These are phyloP conservation scores for Morbakka virulenta DNA, from an alignment of 30 jellyfish, hydroid and myxozoan genomes.

Conservation along the genomic window DNA sequence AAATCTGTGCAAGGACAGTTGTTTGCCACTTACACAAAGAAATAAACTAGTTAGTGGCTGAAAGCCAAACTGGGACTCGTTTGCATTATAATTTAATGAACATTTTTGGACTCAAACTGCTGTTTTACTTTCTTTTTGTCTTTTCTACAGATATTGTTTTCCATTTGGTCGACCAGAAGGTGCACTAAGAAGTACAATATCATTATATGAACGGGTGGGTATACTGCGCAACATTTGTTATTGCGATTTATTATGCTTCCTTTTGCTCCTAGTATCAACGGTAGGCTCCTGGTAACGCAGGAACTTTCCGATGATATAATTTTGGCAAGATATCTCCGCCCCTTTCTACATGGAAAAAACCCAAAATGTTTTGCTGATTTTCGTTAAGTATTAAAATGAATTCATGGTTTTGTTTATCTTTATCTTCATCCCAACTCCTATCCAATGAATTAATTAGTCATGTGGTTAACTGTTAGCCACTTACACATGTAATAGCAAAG, in stretches of 20 bases:
- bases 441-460: too few species aligned
- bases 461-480: too few species aligned
- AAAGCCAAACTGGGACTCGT: too few species aligned
- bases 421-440: too few species aligned
- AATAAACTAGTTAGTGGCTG: too few species aligned
- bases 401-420: too few species aligned
- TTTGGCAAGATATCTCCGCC: neutral
- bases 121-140: too few species aligned
- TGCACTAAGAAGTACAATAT: constrained; percentile 80
- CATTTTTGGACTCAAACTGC: neutral
- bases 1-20: too few species aligned
- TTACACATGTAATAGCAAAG: too few species aligned
- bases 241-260: neutral
- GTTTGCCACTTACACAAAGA: too few species aligned
- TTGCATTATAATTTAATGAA: neutral
- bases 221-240: neutral
- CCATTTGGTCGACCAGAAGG: constrained; percentile 99
- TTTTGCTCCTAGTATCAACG: neutral
- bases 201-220: constrained; percentile 83
- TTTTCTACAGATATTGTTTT: constrained; percentile 76
- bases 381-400: neutral
- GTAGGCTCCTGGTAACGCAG: neutral
- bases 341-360: neutral
- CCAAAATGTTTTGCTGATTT: neutral
- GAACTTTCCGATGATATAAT: neutral